Evolutionary conservation across 2,888 invertebrate genomes (phyloP), one percentile per base, ranked within the genome.

Genomic region (Rhagonycha fulva): DNA sequence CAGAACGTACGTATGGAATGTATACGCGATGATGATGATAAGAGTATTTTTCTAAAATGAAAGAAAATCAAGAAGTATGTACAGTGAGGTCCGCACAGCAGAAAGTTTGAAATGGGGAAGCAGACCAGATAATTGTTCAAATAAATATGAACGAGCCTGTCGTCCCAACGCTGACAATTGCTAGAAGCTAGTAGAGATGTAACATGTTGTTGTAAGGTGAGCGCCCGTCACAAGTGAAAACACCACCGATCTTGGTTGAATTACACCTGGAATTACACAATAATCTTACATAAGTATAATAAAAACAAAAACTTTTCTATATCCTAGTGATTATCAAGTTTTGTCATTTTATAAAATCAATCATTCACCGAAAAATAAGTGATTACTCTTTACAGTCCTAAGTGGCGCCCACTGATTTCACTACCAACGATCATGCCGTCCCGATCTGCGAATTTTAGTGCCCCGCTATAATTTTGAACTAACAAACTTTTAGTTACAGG

Each of bases 81-180:
- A 83, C 82, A 85, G 84, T 83, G 84, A 86, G 85, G 84, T 83
- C 82, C 83, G 83, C 83, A 84, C 82, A 83, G 84, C 83, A 80
- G 82, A 83, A 83, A 82, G 73, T 76, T 74, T 76, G 74, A 78
- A 76, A 77, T 77, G 80, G 83, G 84, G 84, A 87, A 88, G 87
- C 88, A 88, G 88, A 87, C 88, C 88, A 87, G 88, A 87, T 88
- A 88, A 87, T 87, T 87, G 85, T 84, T 85, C 84, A 81, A 80
- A 83, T 82, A 82, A 84, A 83, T 82, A 83, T 83, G 85, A 86
- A 87, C 87, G 87, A 87, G 84, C 87, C 87, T 85, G 87, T 86
- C 86, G 87, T 87, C 86, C 86, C 84, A 85, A 85, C 84, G 85
- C 85, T 81, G 75, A 83, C 71, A 80, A 81, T 82, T 80, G 79